Evolutionary conservation across 1,140 invertebrate genomes (phyloP).

Genomic region (Yoshiicerus persimilis): DNA sequence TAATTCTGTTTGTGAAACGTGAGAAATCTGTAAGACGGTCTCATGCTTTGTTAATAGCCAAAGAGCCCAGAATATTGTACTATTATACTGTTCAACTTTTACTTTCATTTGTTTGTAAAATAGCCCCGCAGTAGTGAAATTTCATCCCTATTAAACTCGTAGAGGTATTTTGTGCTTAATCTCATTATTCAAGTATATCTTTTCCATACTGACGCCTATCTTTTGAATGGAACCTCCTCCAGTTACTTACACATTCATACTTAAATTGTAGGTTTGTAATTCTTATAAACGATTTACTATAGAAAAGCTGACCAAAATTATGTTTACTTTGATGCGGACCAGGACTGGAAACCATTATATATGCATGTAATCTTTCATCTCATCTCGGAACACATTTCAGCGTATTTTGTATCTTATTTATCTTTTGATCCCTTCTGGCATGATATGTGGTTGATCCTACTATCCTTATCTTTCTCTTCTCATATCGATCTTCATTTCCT

Average conservation of each 20-base stretch:
- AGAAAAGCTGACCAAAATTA: not conserved
- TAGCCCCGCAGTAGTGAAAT: too few relatives aligned
- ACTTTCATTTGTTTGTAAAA: not conserved
- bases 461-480: not conserved
- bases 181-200: too few relatives aligned
- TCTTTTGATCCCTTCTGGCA: not conserved
- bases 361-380: not conserved
- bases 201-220: too few relatives aligned
- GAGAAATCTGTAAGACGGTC: not conserved
- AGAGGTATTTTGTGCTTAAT: too few relatives aligned
- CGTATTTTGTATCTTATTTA: not conserved
- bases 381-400: not conserved
- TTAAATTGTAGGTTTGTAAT: too few relatives aligned
- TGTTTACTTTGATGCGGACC: not conserved
- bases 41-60: too few relatives aligned
- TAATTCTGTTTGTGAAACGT: not conserved
- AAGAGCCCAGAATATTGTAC: too few relatives aligned
- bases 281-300: too few relatives aligned
- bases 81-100: not conserved
- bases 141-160: too few relatives aligned
- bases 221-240: too few relatives aligned
- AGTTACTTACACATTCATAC: too few relatives aligned
- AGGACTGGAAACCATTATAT: not conserved
- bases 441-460: not conserved
- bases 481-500: not conserved